Conservation (phyloP, 2,888 invertebrate species). For the Thera obeliscata region DNA sequence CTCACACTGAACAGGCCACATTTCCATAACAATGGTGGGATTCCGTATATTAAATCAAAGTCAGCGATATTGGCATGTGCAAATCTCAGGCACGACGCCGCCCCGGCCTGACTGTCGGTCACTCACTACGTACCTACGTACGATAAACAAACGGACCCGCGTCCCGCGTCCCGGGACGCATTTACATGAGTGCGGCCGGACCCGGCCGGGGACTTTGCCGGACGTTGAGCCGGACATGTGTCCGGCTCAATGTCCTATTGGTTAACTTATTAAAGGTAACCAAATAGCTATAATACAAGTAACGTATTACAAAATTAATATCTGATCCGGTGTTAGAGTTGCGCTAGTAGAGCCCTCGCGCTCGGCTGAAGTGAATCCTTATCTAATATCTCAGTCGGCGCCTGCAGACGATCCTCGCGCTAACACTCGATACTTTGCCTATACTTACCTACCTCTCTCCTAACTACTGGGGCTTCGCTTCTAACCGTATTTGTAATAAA, state of each 20-base stretch:
- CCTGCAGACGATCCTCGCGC: constrained; percentile 11
- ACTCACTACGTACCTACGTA: background rate
- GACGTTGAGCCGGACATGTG: too few relatives aligned
- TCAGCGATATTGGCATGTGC: constrained; percentile 43
- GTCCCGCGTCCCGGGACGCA: background rate
- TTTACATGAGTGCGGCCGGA: background rate
- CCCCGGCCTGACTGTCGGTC: background rate
- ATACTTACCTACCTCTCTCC: constrained; percentile 5
- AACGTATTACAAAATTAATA: constrained; percentile 3
- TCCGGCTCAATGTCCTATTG: too few relatives aligned
- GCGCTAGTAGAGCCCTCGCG: constrained; percentile 15
- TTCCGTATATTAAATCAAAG: constrained; percentile 45
- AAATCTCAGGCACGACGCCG: constrained; percentile 28
- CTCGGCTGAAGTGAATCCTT: constrained; percentile 23
- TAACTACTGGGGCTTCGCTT: constrained; percentile 1
- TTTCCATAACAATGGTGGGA: constrained; percentile 38
- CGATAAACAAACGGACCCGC: constrained; percentile 36
- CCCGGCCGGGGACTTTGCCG: too few relatives aligned
- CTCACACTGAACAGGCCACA: constrained; percentile 24
- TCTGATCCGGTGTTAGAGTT: background rate
- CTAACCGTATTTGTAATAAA: background rate
- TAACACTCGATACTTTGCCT: constrained; percentile 19
- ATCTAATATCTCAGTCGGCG: constrained; percentile 23
- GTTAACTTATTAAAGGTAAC: too few relatives aligned
- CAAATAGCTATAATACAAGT: background rate